phyloP scores from a whole-genome alignment of 2,797 vertebrate genomes.

The Cirrhinus mrigala region DNA sequence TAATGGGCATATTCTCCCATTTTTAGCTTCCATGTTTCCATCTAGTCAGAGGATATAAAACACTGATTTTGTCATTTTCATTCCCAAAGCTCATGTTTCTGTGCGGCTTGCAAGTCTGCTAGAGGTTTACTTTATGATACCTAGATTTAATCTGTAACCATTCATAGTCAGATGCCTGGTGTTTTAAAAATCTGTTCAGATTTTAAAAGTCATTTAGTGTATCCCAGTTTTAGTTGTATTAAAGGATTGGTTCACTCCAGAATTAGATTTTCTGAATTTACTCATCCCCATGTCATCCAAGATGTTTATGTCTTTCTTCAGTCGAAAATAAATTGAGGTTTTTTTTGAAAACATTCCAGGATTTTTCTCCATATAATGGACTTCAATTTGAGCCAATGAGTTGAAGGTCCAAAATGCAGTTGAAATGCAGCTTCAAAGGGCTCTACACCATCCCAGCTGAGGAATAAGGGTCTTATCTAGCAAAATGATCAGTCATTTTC shows the following conservation, averaged over 20 bases:
- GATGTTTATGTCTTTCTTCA: too few species aligned
- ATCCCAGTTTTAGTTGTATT: neutral
- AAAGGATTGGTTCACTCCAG: neutral
- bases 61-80: neutral
- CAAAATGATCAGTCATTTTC: too few species aligned
- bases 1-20: neutral
- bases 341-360: too few species aligned
- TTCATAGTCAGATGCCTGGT: too few species aligned
- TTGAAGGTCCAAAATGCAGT: too few species aligned
- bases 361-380: too few species aligned
- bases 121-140: neutral
- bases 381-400: too few species aligned
- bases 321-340: too few species aligned
- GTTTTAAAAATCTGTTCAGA: too few species aligned
- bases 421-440: too few species aligned
- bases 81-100: neutral
- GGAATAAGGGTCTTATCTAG: too few species aligned
- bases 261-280: neutral
- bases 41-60: neutral
- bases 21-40: neutral
- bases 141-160: neutral
- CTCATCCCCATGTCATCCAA: neutral
- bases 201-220: neutral
- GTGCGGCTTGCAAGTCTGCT: neutral
- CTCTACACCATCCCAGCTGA: too few species aligned